phyloP scores from a whole-genome alignment of 2,797 vertebrate genomes.

The Chiloscyllium punctatum region DNA sequence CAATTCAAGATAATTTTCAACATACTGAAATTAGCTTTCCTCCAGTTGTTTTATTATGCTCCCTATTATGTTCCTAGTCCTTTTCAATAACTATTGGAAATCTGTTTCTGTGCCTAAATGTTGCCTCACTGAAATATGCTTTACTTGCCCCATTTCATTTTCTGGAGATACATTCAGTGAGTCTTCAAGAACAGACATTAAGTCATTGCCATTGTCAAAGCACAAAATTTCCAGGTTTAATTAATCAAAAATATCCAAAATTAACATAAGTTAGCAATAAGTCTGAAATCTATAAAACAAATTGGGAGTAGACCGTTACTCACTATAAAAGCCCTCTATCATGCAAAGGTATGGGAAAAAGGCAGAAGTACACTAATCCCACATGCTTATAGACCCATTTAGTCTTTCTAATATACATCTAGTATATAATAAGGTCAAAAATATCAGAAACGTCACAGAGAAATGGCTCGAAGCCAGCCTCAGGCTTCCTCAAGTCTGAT shows the following conservation, averaged over 20 bases:
- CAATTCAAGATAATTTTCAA: too few relatives aligned
- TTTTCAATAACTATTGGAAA: too few relatives aligned
- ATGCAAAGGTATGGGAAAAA: background rate
- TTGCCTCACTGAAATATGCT: too few relatives aligned
- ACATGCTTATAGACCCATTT: background rate
- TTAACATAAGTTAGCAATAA: background rate
- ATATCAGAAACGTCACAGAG: background rate
- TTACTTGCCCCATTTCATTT: too few relatives aligned
- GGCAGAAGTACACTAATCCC: background rate
- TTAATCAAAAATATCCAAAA: background rate
- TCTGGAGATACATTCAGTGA: too few relatives aligned
- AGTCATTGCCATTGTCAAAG: too few relatives aligned
- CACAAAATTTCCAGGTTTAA: background rate
- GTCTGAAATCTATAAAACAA: background rate
- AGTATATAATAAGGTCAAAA: background rate
- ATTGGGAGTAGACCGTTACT: background rate
- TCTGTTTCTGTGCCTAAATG: too few relatives aligned
- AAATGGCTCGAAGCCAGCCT: background rate
- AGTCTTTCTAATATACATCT: background rate
- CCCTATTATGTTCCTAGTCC: too few relatives aligned
- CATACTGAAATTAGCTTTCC: too few relatives aligned
- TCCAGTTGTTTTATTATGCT: too few relatives aligned
- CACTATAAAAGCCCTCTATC: background rate
- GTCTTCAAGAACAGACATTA: too few relatives aligned
- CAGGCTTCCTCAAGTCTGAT: background rate